Conservation (phyloP, 2,113 vertebrate species). For the Callionymus lyra region DNA sequence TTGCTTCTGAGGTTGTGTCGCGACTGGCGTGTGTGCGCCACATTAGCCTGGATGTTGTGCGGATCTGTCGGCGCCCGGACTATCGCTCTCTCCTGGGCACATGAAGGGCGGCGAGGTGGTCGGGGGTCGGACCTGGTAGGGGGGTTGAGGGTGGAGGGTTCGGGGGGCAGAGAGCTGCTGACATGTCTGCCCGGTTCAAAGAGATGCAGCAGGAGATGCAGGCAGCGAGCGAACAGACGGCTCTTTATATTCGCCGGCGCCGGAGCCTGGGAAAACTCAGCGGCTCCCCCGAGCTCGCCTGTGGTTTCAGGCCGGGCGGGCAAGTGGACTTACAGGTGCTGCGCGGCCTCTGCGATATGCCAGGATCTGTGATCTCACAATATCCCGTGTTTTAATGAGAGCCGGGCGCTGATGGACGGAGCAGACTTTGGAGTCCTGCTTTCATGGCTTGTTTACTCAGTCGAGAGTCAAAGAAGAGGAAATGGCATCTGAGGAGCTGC, state of each 20-base stretch:
- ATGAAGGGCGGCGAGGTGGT: conserved; percentile 44
- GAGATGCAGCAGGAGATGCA: conserved; percentile 54
- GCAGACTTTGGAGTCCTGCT: conserved; percentile 1
- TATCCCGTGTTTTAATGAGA: conserved; percentile 26
- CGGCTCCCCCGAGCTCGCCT: conserved; percentile 8
- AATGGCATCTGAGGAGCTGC: conserved; percentile 1
- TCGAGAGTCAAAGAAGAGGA: conserved; percentile 1
- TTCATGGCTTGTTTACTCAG: too few species aligned
- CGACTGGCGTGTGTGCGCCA: background rate
- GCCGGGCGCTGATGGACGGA: conserved; percentile 18
- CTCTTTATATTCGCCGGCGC: conserved; percentile 45
- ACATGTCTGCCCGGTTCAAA: conserved; percentile 55
- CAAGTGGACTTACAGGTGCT: conserved; percentile 60
- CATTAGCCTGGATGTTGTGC: conserved; percentile 19
- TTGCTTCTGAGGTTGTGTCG: too few species aligned
- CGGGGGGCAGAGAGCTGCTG: conserved; percentile 47
- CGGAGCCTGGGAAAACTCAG: conserved; percentile 52
- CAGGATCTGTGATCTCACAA: conserved; percentile 21
- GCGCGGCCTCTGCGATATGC: conserved; percentile 12
- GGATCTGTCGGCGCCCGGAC: conserved; percentile 48
- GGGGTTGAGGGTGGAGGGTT: too few species aligned
- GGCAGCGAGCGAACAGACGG: conserved; percentile 47
- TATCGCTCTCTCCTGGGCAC: conserved; percentile 49
- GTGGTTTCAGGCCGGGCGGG: conserved; percentile 33
- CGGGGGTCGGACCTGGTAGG: too few species aligned